A percentile compares a stretch with the other conserved stretches of the same genome.
Conservation (phyloP, 2,888 invertebrate genomes). For the Fragum fragum region DNA sequence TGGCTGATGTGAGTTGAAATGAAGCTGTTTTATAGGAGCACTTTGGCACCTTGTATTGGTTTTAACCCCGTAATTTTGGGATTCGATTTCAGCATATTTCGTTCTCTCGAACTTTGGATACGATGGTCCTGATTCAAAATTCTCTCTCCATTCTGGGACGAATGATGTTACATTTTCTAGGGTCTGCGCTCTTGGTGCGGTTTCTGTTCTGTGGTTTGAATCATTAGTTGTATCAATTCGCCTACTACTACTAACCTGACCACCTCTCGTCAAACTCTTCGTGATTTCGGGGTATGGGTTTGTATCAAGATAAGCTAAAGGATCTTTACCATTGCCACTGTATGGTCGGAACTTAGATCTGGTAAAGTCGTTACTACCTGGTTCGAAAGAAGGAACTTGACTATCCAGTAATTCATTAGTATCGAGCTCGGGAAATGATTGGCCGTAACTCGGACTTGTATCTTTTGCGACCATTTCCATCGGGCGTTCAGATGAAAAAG, state of each 20-base stretch:
- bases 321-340: not conserved
- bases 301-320: not conserved
- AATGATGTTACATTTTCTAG: no score
- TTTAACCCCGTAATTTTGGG: not conserved
- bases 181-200: no score
- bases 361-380: not conserved
- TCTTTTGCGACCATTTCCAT: not conserved
- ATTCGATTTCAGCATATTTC: no score
- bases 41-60: not conserved
- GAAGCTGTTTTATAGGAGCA: not conserved
- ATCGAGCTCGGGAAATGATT: constrained; percentile 4
- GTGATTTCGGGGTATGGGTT: not conserved
- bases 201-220: no score
- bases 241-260: no score
- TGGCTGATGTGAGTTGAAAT: not conserved
- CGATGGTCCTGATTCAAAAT: not conserved
- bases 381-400: not conserved
- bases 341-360: not conserved
- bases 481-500: not conserved
- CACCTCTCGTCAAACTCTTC: no score
- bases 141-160: no score
- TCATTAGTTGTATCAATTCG: no score
- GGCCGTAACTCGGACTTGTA: constrained; percentile 17
- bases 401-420: not conserved
- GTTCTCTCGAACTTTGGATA: not conserved